phyloP scores from a whole-genome alignment of 2,888 invertebrate species.

The Seira musarum region DNA sequence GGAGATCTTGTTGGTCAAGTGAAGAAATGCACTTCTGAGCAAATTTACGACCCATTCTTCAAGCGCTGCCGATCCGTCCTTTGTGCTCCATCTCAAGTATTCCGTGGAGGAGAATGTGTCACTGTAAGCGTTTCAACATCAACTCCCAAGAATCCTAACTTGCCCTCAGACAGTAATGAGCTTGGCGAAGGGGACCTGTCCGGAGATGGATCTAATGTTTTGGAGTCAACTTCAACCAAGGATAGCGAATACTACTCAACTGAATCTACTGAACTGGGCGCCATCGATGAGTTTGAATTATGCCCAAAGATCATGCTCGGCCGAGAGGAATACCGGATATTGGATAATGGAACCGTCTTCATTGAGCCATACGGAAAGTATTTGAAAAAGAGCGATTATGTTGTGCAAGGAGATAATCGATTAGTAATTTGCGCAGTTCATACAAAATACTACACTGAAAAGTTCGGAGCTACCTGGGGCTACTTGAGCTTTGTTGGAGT shows the following conservation, averaged over 20 bases:
- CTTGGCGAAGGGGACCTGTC: slow-evolving; percentile 64
- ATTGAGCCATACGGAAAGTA: slow-evolving; percentile 71
- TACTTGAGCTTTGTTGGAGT: slow-evolving; percentile 74
- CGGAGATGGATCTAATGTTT: slow-evolving; percentile 60
- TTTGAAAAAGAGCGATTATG: slow-evolving; percentile 71
- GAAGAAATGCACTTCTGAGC: slow-evolving; percentile 70
- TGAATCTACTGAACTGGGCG: slow-evolving; percentile 42
- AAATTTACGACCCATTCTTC: slow-evolving; percentile 74
- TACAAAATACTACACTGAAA: slow-evolving; percentile 71
- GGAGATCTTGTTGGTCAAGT: slow-evolving; percentile 71
- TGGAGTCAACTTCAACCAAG: slow-evolving; percentile 60
- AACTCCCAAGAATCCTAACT: slow-evolving; percentile 51
- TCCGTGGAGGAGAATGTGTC: slow-evolving; percentile 70
- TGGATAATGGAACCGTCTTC: slow-evolving; percentile 71
- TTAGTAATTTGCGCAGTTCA: slow-evolving; percentile 72
- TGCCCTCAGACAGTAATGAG: slow-evolving; percentile 60
- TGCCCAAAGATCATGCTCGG: slow-evolving; percentile 72
- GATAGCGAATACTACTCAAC: slow-evolving; percentile 52
- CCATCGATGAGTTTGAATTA: slow-evolving; percentile 66
- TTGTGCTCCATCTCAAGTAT: slow-evolving; percentile 70
- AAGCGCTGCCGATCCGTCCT: slow-evolving; percentile 72
- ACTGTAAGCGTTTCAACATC: slow-evolving; percentile 63
- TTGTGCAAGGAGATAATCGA: slow-evolving; percentile 70
- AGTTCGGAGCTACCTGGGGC: slow-evolving; percentile 71
- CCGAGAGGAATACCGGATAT: slow-evolving; percentile 71